Conservation (phyloP, 2,797 vertebrate species). For the Macroramphosus scolopax region DNA sequence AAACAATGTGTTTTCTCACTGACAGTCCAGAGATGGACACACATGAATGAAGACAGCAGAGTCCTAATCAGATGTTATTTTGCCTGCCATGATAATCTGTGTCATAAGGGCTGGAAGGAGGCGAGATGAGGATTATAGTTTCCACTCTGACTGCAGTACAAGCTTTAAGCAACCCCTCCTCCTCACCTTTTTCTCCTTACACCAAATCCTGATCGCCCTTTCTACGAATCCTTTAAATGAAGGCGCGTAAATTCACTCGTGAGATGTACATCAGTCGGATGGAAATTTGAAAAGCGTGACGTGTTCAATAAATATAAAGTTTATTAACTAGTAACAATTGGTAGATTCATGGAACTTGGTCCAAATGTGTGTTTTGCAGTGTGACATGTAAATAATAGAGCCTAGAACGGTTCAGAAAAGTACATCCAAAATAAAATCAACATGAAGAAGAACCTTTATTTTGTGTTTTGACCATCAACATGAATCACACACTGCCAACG, state of each 20-base stretch:
- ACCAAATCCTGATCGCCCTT: not conserved
- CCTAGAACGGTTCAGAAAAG: too few relatives aligned
- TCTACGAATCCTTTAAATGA: too few relatives aligned
- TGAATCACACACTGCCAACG: too few relatives aligned
- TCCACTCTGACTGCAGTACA: slow-evolving; percentile 34
- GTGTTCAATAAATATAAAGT: too few relatives aligned
- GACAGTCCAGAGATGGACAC: slow-evolving; percentile 7
- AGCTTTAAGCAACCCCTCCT: slow-evolving; percentile 8
- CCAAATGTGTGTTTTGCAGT: too few relatives aligned
- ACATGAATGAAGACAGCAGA: slow-evolving; percentile 9
- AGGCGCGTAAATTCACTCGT: not conserved
- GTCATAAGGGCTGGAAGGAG: slow-evolving; percentile 34
- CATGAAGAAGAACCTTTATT: too few relatives aligned
- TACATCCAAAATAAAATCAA: too few relatives aligned
- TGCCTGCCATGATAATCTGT: slow-evolving; percentile 49
- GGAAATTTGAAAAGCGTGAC: too few relatives aligned
- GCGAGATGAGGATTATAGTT: slow-evolving; percentile 57
- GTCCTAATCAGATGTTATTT: slow-evolving; percentile 51
- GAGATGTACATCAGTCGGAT: not conserved
- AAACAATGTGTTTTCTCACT: not conserved
- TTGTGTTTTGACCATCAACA: too few relatives aligned
- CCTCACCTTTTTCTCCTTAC: not conserved
- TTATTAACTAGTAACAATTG: too few relatives aligned
- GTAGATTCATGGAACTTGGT: too few relatives aligned
- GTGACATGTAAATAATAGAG: too few relatives aligned